Evolutionary conservation across 1,140 invertebrate species (phyloP), one percentile per base, ranked within the genome.

Genomic region (Pseudomyrmex gracilis): DNA sequence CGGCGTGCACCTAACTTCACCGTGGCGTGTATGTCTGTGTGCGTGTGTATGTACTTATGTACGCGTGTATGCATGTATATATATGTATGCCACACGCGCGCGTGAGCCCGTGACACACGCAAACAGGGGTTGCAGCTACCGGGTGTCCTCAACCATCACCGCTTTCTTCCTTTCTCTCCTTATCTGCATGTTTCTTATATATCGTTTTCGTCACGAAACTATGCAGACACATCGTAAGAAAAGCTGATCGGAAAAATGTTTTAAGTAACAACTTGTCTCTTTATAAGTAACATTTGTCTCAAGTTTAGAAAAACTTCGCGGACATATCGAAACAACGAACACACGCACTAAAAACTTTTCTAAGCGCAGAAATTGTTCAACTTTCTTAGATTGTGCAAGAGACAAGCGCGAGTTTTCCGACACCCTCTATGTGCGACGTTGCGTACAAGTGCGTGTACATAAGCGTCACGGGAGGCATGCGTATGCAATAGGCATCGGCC

Each of bases 1-100:
- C 91, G 85, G 90, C 87, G 91, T 87, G 78, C 76, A 90, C 87
- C 91, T 88, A 92, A 92, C 92, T 91, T 93, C 88, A 73, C 73
- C 64, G 58, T 57, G 17, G 60, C 45, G 60, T 60, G 47, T 22
- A 67, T 89, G 43, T 68, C 68, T 74, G 53, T 22, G 20, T 61
- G 34, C 45, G 1, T 61, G 2, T 53, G n/a, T 80, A 15, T 22
- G 15, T 53, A 2, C 22, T 15, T 47, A 10, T 22, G 24, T n/a
- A 17, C 8, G 24, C 5, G n/a, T 43, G 24, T 9, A 13, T 57
- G 17, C 24, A 4, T 55, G 49, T 47, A 22, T 49, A 45, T 51
- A 22, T 70, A 10, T 57, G 57, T 63, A 70, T 43, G 73, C 55
- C 10, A 24, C 43, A 9, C 61, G 24, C 51, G 49, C 47, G 63